Evolutionary conservation across 2,888 invertebrate genomes (phyloP).

Genomic region (Drosophila cyrtoloma): DNA sequence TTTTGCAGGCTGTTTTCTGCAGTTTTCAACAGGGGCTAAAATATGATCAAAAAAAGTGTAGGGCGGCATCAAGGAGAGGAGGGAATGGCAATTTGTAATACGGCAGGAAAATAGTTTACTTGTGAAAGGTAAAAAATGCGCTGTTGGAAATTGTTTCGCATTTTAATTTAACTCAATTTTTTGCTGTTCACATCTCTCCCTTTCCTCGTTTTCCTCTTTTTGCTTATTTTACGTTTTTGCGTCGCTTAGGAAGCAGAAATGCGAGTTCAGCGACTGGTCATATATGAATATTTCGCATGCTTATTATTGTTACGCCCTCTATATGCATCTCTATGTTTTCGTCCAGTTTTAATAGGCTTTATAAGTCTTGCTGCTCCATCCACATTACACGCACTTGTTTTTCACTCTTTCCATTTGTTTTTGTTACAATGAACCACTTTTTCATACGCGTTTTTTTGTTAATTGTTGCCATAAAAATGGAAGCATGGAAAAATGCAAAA

Average conservation of each 20-base stretch:
- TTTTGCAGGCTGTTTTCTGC: background rate
- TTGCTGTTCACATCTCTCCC: conserved; percentile 5
- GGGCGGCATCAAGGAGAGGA: background rate
- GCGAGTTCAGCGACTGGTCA: conserved; percentile 11
- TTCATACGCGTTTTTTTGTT: conserved; percentile 18
- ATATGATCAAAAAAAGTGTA: background rate
- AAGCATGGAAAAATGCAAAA: background rate
- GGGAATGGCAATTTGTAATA: background rate
- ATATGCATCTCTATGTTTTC: conserved; percentile 26
- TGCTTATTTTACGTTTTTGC: conserved; percentile 40
- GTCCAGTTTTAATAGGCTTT: conserved; percentile 51
- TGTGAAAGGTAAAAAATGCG: conserved; percentile 30
- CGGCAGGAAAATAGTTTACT: conserved; percentile 47
- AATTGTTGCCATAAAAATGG: conserved; percentile 23
- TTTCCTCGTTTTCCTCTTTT: conserved; percentile 1
- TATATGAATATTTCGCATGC: conserved; percentile 44
- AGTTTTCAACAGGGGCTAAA: conserved; percentile 30
- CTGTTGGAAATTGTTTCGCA: conserved; percentile 50
- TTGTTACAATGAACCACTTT: conserved; percentile 28
- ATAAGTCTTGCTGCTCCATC: conserved; percentile 28
- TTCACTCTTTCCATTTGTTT: conserved; percentile 20
- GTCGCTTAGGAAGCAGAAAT: conserved; percentile 5
- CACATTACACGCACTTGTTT: conserved; percentile 23
- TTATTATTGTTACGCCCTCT: conserved; percentile 38
- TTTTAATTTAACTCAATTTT: conserved; percentile 61